Percentiles rank a stretch among this genome's conserved stretches.
Evolutionary conservation across 2,113 vertebrate species (phyloP).

Genomic region (Pelmatolapia mariae): DNA sequence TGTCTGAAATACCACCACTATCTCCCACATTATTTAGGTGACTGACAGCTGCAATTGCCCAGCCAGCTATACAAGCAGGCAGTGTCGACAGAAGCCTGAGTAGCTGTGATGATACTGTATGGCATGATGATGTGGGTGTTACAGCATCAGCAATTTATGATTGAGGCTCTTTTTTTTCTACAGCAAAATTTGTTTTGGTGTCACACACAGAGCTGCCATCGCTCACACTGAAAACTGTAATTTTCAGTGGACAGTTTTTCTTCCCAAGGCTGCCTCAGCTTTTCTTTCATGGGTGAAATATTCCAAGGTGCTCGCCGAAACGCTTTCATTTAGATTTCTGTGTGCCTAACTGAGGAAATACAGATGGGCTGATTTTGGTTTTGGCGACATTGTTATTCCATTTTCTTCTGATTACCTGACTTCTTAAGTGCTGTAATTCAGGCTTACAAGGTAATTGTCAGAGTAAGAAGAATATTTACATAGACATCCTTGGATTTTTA

Average conservation of each 20-base stretch:
- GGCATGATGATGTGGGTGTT: conserved; percentile 42
- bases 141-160: conserved; percentile 64
- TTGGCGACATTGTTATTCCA: neutral
- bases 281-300: neutral
- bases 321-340: neutral
- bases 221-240: conserved; percentile 2
- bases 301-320: neutral
- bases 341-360: neutral
- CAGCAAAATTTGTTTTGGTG: neutral
- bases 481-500: neutral
- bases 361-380: neutral
- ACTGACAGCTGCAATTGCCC: conserved; percentile 63
- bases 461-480: neutral
- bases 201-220: neutral
- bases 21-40: conserved; percentile 61
- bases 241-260: neutral
- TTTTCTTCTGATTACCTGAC: neutral
- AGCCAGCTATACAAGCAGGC: neutral
- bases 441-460: neutral
- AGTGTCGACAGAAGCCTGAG: conserved; percentile 49
- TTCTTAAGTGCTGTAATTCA: neutral
- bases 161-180: neutral
- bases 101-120: conserved; percentile 52
- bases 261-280: neutral
- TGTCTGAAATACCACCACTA: conserved; percentile 60